Base-by-base conservation (phyloP, 1,140 invertebrate species). In the Penaeus indicus region DNA sequence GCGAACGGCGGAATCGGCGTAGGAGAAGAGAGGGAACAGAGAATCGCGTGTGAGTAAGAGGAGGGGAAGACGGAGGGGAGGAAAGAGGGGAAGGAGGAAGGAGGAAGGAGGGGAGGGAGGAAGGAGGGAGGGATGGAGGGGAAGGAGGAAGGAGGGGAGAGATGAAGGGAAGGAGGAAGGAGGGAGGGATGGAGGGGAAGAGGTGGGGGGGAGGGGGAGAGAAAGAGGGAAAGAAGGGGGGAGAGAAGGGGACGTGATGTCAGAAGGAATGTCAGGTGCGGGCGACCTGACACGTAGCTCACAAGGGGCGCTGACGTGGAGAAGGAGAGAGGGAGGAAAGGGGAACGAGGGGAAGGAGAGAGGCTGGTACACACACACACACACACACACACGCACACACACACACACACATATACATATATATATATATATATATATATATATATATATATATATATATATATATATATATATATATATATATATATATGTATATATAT, bases 271-370 rank as follows among this genome's bases (percentile, higher is more conserved):
- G 16, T 38, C 21, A 25, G n/a, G 77, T 22, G 22, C 7, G 32
- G 54, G 27, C 18, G 75, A 11, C 18, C 27, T 11, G 25, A 77
- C 27, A 77, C 18, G 25, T 27, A 77, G 72, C 18, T 27, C 19
- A 18, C 27, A 25, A 21, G 72, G 25, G n/a, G 25, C 11, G 25
- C 3, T 18, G 72, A n/a, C 7, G 25, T 13, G 72, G 63, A 25
- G 63, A 25, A 25, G 63, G 72, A 77, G 72, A 77, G 72, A 77
- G 72, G 42, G 72, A 77, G 72, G 42, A 42, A 77, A 42, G 42
- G 72, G 42, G 72, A 77, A 2, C 32, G 72, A 77, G 72, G 42
- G 72, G 42, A 42, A 77, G 72, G 25, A 42, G 72, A 77, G 72
- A 77, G 18, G 72, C 72, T 42, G 42, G 3, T 19, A 27, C 25